Evolutionary conservation across 2,797 vertebrate species (phyloP).

Genomic region (Sebastes diaconus): DNA sequence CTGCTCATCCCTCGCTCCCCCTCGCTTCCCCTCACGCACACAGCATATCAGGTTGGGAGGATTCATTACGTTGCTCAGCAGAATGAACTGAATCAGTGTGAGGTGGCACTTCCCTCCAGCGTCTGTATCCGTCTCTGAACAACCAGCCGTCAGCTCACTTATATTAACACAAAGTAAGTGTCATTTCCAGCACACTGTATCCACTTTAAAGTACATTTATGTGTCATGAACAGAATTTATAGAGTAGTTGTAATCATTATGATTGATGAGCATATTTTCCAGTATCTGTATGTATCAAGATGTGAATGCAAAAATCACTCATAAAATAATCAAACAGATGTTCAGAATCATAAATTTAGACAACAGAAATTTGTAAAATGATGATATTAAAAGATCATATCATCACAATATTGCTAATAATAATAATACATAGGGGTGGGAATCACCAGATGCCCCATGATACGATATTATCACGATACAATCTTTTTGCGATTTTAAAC

Average conservation of each 20-base stretch:
- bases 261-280: not conserved
- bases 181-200: not conserved
- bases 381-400: not conserved
- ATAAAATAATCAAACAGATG: too few species aligned
- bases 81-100: constrained; percentile 29
- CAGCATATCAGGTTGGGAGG: constrained; percentile 13
- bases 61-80: constrained; percentile 45
- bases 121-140: not conserved
- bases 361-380: not conserved
- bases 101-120: constrained; percentile 5
- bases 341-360: not conserved
- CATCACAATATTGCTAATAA: too few species aligned
- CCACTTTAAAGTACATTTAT: not conserved
- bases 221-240: not conserved
- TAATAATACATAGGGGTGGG: too few species aligned
- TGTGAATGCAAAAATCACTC: not conserved
- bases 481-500: too few species aligned
- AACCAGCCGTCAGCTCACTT: not conserved
- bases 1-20: constrained; percentile 36
- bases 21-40: constrained; percentile 40
- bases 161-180: not conserved
- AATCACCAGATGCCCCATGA: too few species aligned
- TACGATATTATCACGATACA: too few species aligned
- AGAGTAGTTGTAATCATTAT: not conserved
- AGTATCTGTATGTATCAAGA: not conserved